Base-by-base conservation (phyloP, 2,888 invertebrate genomes). In the Eurytoma adleriae region DNA sequence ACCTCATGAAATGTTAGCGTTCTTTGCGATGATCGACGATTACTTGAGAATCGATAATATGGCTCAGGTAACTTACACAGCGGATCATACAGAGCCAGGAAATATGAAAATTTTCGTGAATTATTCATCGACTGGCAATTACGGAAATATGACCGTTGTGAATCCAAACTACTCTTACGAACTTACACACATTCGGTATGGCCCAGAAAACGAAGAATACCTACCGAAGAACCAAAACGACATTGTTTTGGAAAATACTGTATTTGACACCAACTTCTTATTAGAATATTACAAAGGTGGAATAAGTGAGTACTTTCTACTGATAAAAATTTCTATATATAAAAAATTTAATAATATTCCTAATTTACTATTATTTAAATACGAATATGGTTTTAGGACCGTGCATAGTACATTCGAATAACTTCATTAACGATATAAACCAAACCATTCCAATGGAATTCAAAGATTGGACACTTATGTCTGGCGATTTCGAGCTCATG, bases 381-480 rank as follows among this genome's bases (percentile, higher is more conserved):
- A 14, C n/a, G 13, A n/a, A 13, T 40, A 40, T 30, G 1, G 30
- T 75, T 67, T 52, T 7, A 81, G 81, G 81, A 27, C 78, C 81
- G 0, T 81, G 81, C 14, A 78, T 81, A 30, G 78, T 54, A 13
- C 78, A 81, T 10, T 20, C 78, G 1, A 70, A 74, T 18, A 74
- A 78, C 20, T 12, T 74, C 2, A 81, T 81, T 40, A 81, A 20
- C 18, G 78, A 81, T 54, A 16, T 78, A 7, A 81, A 81, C 40
- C 73, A 78, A 54, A 81, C 78, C 3, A 52, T 81, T 16, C 52
- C 57, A 20, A 78, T 81, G 70, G 30, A 74, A 13, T 78, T 81
- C 16, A 84, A 54, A 1, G 84, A 90, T 10, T 92, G 91, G 91
- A 88, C 87, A 0, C 78, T 90, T 57, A 83, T 88, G 52, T 83